Evolutionary conservation across 2,888 invertebrate species (phyloP), one percentile per base, ranked within the genome.

Genomic region (Punctoribates punctum): DNA sequence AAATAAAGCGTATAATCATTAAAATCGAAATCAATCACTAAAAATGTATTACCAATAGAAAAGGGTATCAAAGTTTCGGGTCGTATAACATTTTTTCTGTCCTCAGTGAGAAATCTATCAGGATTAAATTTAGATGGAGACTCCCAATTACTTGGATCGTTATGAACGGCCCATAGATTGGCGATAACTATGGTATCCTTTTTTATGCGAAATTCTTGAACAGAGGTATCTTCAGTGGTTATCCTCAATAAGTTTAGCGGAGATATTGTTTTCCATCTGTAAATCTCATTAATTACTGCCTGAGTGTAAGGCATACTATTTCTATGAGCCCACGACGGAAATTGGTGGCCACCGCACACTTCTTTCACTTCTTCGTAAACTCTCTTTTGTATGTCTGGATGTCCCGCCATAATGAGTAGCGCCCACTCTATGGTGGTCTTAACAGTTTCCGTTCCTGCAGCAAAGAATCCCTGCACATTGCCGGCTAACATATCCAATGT

Each of bases 131-230:
- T 17, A 1, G 78, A 73, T 6, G 80, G 80, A 20, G 79, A 54
- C 0, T 77, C 76, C 78, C 78, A 80, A 62, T 76, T 70, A 2
- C 67, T 51, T 0, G 77, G 76, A 27, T 80, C 80, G 57, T 79
- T 77, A 75, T 80, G 79, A 0, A 80, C 78, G 3, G 78, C 77
- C 67, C 78, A 75, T 38, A 80, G 73, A 73, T 80, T 79, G 38
- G 79, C 77, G n/a, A 80, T 77, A 17, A 80, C 77, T 8, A 76
- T 77, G 51, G 78, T 79, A 13, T 79, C 80, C 8, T 77, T 75
- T 6, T 79, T 78, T 3, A 80, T 73, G 27, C n/a, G 17, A 17
- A 27, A 51, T 11, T n/a, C 27, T 4, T 46, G 13, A 20, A 75
- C 70, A 46, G 42, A 29, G n/a, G 67, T 73, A 0, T 73, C 38